These are phyloP conservation scores for Hyposmocoma kahamanoa DNA, from an alignment of 1,140 invertebrate species.

Conservation along the genomic window DNA sequence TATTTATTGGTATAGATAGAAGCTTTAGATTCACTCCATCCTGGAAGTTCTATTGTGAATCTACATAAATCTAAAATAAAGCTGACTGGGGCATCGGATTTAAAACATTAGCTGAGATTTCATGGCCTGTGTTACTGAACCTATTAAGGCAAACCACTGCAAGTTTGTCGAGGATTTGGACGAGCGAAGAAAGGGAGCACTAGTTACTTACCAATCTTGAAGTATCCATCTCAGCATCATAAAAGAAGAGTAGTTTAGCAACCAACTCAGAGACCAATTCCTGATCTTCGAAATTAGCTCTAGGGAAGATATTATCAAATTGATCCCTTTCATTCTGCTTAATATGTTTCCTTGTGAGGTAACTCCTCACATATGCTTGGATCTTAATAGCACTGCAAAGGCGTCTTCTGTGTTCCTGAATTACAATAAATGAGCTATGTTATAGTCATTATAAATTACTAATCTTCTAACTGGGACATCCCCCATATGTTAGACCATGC, in stretches of 20 bases:
- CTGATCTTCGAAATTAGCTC: constrained; percentile 66
- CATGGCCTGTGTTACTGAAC: background rate
- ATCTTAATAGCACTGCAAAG: constrained; percentile 83
- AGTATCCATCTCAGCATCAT: constrained; percentile 79
- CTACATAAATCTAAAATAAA: too few species aligned
- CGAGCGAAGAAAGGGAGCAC: too few species aligned
- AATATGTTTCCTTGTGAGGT: constrained; percentile 78
- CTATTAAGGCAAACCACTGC: background rate
- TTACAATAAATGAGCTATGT: too few species aligned
- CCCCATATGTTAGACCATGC: too few species aligned
- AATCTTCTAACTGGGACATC: too few species aligned
- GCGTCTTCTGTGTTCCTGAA: constrained; percentile 79
- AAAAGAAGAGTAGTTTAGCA: constrained; percentile 85
- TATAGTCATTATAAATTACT: too few species aligned
- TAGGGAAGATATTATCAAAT: constrained; percentile 79
- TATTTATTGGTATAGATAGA: too few species aligned
- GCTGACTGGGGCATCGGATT: too few species aligned
- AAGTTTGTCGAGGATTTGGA: too few species aligned
- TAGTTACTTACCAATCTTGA: constrained; percentile 79
- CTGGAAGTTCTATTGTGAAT: too few species aligned
- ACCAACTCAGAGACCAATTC: constrained; percentile 73
- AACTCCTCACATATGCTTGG: constrained; percentile 87
- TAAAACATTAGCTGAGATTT: too few species aligned
- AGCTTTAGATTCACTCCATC: too few species aligned
- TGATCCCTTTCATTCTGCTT: constrained; percentile 78